These are phyloP conservation scores for Puntigrus tetrazona DNA, from an alignment of 2,113 vertebrate species.

Conservation along the genomic window DNA sequence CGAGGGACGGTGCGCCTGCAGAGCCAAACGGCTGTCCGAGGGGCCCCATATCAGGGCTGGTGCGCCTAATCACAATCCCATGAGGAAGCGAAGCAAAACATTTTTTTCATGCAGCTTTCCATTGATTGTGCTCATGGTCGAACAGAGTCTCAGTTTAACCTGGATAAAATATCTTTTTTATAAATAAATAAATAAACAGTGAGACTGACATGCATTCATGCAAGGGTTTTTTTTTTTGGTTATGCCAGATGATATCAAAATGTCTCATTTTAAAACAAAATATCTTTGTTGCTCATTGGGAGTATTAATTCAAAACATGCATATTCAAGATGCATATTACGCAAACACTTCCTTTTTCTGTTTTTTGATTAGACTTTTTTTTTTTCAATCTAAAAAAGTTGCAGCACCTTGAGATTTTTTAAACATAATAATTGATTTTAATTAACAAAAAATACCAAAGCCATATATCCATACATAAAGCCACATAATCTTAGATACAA, in stretches of 20 bases:
- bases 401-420: background rate
- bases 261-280: background rate
- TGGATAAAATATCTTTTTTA: background rate
- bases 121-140: background rate
- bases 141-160: background rate
- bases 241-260: background rate
- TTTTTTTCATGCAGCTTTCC: slow-evolving; percentile 64
- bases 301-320: background rate
- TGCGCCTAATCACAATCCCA: slow-evolving; percentile 75
- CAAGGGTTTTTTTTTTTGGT: background rate
- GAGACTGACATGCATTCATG: background rate
- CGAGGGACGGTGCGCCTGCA: slow-evolving; percentile 26
- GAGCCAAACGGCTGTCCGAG: slow-evolving; percentile 53
- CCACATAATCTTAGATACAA: background rate
- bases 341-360: background rate
- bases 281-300: background rate
- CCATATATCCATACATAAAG: background rate
- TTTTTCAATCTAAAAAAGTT: background rate
- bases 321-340: background rate
- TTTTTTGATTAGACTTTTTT: background rate
- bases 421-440: background rate
- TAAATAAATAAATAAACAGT: background rate
- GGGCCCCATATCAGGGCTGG: slow-evolving; percentile 72
- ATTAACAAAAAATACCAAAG: background rate
- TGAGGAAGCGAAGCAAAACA: slow-evolving; percentile 69